A percentile compares a stretch with the other conserved stretches of the same genome.
These are phyloP conservation scores for Archivesica marissinica DNA, from an alignment of 1,140 invertebrate species.

Conservation along the genomic window DNA sequence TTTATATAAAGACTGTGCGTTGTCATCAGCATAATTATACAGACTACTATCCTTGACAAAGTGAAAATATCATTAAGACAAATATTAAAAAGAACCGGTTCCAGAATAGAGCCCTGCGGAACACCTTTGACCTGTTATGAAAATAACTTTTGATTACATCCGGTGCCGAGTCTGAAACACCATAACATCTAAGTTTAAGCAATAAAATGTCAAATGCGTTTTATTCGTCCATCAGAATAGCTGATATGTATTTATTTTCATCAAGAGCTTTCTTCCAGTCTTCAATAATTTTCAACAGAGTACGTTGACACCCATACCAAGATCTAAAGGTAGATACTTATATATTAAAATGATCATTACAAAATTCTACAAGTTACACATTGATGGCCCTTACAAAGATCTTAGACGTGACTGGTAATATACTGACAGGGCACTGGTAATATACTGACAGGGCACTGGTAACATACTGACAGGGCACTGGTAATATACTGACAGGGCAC, in stretches of 20 bases:
- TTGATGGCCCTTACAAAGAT: constrained; percentile 14
- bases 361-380: not conserved
- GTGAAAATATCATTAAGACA: not conserved
- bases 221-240: constrained; percentile 7
- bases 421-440: too few relatives aligned
- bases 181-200: constrained; percentile 8
- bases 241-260: constrained; percentile 20
- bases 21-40: constrained; percentile 37
- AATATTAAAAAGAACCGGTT: not conserved
- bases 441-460: too few relatives aligned
- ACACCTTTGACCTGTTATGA: constrained; percentile 15
- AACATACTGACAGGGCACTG: too few relatives aligned
- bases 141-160: not conserved
- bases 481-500: too few relatives aligned
- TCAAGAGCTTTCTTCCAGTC: constrained; percentile 35
- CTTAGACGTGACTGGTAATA: constrained; percentile 4
- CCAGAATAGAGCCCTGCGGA: not conserved
- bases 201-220: too few relatives aligned
- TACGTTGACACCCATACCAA: not conserved
- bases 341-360: constrained; percentile 1
- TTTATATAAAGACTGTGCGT: not conserved
- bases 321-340: constrained; percentile 4
- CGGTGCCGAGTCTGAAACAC: not conserved
- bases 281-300: not conserved
- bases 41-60: not conserved